Evolutionary conservation across 1,140 invertebrate genomes (phyloP).

Genomic region (Apis cerana): DNA sequence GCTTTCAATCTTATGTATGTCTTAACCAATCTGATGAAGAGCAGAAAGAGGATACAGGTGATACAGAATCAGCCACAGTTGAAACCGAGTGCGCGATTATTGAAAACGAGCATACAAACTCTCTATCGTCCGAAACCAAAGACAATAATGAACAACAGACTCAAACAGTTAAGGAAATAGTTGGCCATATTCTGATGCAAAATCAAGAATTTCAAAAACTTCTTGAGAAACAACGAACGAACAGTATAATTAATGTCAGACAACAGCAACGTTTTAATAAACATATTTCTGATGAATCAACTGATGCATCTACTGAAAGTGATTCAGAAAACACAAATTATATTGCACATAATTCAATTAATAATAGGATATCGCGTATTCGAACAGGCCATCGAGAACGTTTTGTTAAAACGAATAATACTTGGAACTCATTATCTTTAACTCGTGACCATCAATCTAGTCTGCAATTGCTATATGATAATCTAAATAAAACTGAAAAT

Average conservation of each 20-base stretch:
- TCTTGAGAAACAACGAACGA: constrained; percentile 86
- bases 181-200: constrained; percentile 91
- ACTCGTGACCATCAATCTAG: constrained; percentile 60
- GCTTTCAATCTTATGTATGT: constrained; percentile 79
- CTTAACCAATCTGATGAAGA: constrained; percentile 76
- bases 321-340: constrained; percentile 77
- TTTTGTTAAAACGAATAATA: constrained; percentile 70
- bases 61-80: constrained; percentile 41
- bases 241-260: constrained; percentile 80
- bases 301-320: constrained; percentile 78
- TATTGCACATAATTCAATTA: constrained; percentile 80
- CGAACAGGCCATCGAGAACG: constrained; percentile 61
- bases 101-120: constrained; percentile 40
- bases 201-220: constrained; percentile 91
- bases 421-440: constrained; percentile 70
- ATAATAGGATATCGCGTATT: constrained; percentile 37
- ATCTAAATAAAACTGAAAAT: constrained; percentile 61
- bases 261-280: constrained; percentile 82
- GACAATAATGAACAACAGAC: constrained; percentile 61
- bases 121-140: constrained; percentile 64
- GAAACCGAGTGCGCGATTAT: constrained; percentile 42
- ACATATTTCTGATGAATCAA: constrained; percentile 41
- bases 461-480: constrained; percentile 73
- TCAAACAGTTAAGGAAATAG: constrained; percentile 88
- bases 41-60: constrained; percentile 57